phyloP scores from a whole-genome alignment of 2,888 invertebrate species.

The Apotomis turbidana region DNA sequence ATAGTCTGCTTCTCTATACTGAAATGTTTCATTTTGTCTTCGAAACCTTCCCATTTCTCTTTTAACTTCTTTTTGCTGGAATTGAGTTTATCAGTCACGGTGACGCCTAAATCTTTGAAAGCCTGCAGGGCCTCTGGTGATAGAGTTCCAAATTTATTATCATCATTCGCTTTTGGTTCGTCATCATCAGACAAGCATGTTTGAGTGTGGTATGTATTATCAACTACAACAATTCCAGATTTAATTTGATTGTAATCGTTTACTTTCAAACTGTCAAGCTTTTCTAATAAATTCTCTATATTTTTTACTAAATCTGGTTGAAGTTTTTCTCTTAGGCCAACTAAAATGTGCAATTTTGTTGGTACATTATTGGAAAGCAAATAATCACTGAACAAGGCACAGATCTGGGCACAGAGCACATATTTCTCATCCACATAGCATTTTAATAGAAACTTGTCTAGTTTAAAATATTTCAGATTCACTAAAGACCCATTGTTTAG shows the following conservation, averaged over 20 bases:
- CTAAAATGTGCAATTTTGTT: conserved; percentile 80
- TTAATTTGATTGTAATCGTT: conserved; percentile 75
- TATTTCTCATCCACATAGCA: conserved; percentile 85
- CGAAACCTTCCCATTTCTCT: conserved; percentile 82
- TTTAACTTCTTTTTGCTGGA: conserved; percentile 80
- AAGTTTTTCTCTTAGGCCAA: conserved; percentile 79
- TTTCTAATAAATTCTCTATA: conserved; percentile 68
- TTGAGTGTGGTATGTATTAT: conserved; percentile 73
- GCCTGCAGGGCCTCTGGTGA: conserved; percentile 79
- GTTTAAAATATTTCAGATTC: conserved; percentile 81
- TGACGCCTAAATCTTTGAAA: conserved; percentile 76
- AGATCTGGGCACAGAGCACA: conserved; percentile 84
- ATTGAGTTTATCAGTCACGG: conserved; percentile 80
- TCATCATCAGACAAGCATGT: conserved; percentile 61
- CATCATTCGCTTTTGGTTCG: conserved; percentile 57
- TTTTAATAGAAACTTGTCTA: conserved; percentile 86
- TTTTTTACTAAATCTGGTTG: conserved; percentile 66
- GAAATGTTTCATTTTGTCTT: conserved; percentile 76
- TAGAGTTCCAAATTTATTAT: conserved; percentile 67
- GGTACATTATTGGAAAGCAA: conserved; percentile 77
- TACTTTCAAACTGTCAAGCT: conserved; percentile 66
- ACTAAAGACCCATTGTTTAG: conserved; percentile 82
- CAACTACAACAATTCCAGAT: conserved; percentile 84
- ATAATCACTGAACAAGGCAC: conserved; percentile 80
- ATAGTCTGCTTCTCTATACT: conserved; percentile 62